Evolutionary conservation across 2,797 vertebrate species (phyloP), one percentile per base, ranked within the genome.

Genomic region (Liparis tanakae): DNA sequence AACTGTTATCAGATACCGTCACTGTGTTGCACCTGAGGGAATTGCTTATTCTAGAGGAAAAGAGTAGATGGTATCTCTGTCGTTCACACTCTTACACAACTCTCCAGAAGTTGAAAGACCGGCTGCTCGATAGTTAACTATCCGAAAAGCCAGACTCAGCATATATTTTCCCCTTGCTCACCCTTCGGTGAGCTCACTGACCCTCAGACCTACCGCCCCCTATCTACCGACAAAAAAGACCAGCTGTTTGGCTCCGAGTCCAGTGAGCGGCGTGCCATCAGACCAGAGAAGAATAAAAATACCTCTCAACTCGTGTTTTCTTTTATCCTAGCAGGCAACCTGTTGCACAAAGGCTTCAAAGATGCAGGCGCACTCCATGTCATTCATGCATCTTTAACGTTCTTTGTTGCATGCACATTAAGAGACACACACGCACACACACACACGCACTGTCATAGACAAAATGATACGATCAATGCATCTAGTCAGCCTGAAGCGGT

Each of bases 161-260:
- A 93, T 89, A 84, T 93, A 90, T 89, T 85, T 87, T 72, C 80
- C 81, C 89, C 87, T 87, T 70, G 85, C 88, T 91, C 84, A 87
- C 87, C 86, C 88, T 85, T 60, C 43, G 85, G 76, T 85, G 87
- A 91, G 90, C 90, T 88, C 89, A 78, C 71, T 89, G 86, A 90
- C 86, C 89, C 90, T 87, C 89, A 87, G 83, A 87, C 75, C 74
- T 88, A 88, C 88, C 93, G 95, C 94, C 94, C 94, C 93, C 94
- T 95, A 87, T 91, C 89, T 88, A 91, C 76, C 85, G 80, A 71
- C 62, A 59, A 56, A 34, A 34, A 72, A 65, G 59, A 82, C 81
- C 86, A 87, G 88, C 91, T 87, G 86, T 87, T 89, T 69, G 67
- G 67, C 80, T 55, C 72, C 66, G 79, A 67, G 84, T 81, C 75